These are phyloP conservation scores for Coreoperca whiteheadi DNA, from an alignment of 2,113 vertebrate genomes.

Conservation along the genomic window DNA sequence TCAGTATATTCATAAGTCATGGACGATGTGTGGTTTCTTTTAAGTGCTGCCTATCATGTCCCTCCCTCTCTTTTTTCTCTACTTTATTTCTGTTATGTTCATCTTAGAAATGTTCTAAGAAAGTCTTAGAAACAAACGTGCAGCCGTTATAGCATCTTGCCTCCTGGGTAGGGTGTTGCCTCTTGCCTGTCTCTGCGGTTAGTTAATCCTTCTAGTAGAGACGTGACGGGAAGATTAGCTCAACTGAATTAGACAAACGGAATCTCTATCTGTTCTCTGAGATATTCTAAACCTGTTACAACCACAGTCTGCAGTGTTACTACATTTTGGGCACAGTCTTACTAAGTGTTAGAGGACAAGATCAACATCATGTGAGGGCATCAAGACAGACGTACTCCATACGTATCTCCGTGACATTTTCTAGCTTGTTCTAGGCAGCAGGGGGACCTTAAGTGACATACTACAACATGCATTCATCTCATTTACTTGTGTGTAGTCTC, in stretches of 20 bases:
- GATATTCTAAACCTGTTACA: neutral
- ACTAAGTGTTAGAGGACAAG: no score
- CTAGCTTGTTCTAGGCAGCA: neutral
- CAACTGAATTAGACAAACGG: no score
- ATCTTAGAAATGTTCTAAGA: neutral
- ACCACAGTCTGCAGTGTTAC: neutral
- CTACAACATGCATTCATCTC: slow-evolving; percentile 5
- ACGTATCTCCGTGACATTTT: neutral
- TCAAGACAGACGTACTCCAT: neutral
- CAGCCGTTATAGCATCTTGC: no score
- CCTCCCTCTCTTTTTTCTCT: no score
- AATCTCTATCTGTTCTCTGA: neutral
- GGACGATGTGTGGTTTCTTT: no score
- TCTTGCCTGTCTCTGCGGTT: neutral
- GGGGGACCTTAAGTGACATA: neutral
- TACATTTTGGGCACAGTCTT: neutral
- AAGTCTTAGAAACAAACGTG: neutral
- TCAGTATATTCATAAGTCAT: no score
- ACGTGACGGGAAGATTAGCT: neutral
- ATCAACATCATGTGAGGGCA: neutral
- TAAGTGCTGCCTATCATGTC: neutral
- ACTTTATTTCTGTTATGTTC: neutral
- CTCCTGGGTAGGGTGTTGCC: neutral
- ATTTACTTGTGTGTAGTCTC: neutral
- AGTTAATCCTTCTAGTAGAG: neutral